Evolutionary conservation across 2,797 vertebrate genomes (phyloP).

Genomic region (Macropodus opercularis): DNA sequence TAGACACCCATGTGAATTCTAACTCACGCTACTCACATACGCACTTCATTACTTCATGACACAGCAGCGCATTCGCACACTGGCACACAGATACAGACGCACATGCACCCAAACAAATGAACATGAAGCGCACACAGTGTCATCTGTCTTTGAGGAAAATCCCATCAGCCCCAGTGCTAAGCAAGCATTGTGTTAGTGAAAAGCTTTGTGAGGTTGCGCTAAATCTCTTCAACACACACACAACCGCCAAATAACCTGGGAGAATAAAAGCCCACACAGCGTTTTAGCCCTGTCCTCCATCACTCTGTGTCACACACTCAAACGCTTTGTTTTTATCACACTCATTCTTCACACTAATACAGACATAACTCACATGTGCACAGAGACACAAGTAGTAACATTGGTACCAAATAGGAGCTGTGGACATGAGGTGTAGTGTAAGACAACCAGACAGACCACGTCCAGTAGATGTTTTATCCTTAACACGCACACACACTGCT

Average conservation of each 20-base stretch:
- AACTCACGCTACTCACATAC: constrained; percentile 57
- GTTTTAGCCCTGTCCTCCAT: constrained; percentile 44
- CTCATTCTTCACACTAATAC: constrained; percentile 14
- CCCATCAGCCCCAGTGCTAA: constrained; percentile 49
- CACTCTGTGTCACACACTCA: constrained; percentile 26
- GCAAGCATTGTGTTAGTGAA: constrained; percentile 41
- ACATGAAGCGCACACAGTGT: constrained; percentile 44
- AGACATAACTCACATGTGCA: constrained; percentile 14
- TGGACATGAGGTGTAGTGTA: constrained; percentile 30
- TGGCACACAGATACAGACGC: constrained; percentile 4
- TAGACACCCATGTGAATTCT: constrained; percentile 58
- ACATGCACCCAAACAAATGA: constrained; percentile 25
- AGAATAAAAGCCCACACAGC: constrained; percentile 37
- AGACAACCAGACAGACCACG: too few species aligned
- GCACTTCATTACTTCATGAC: constrained; percentile 68
- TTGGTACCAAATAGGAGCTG: constrained; percentile 9
- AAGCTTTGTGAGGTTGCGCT: constrained; percentile 36
- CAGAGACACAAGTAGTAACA: constrained; percentile 9
- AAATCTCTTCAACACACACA: constrained; percentile 32
- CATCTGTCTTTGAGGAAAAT: constrained; percentile 49
- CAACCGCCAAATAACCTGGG: constrained; percentile 39
- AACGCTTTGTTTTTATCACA: constrained; percentile 17
- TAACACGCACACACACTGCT: constrained; percentile 13
- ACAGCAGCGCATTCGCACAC: constrained; percentile 30
- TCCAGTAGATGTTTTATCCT: constrained; percentile 28